These are phyloP conservation scores for Margarornis squamiger DNA, from an alignment of 2,797 vertebrate genomes.

Conservation along the genomic window DNA sequence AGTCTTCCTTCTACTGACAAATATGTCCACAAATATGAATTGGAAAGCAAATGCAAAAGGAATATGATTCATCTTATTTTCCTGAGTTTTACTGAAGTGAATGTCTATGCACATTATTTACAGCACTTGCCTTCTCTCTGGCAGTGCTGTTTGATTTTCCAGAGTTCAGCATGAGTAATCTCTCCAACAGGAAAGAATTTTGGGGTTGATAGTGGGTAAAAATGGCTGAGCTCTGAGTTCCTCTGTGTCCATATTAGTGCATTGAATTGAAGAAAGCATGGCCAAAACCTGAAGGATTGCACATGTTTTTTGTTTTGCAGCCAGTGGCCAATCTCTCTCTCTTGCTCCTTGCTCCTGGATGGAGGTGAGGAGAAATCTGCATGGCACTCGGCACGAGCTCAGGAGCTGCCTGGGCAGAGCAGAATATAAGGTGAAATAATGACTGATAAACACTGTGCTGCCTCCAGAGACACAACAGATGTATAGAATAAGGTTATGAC, in stretches of 20 bases:
- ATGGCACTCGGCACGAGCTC: background rate
- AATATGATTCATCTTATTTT: background rate
- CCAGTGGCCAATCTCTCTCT: background rate
- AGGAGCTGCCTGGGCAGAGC: background rate
- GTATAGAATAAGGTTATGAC: background rate
- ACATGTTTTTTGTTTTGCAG: background rate
- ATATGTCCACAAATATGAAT: background rate
- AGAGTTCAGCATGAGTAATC: background rate
- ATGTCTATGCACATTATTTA: background rate
- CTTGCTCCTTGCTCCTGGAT: fast-evolving
- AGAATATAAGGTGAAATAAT: background rate
- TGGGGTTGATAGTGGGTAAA: background rate
- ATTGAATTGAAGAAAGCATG: background rate
- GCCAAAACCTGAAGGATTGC: background rate
- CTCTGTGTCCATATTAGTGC: background rate
- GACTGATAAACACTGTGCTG: background rate
- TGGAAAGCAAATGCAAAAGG: background rate
- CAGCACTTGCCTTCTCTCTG: background rate
- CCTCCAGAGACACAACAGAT: background rate
- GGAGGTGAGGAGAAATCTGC: background rate
- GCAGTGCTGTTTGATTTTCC: background rate
- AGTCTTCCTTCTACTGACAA: background rate
- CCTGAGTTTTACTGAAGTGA: background rate
- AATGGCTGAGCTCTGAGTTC: background rate
- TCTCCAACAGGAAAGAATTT: background rate